Evolutionary conservation across 1,140 invertebrate species (phyloP), one percentile per base, ranked within the genome.

Genomic region (Pseudomyrmex cubaensis): DNA sequence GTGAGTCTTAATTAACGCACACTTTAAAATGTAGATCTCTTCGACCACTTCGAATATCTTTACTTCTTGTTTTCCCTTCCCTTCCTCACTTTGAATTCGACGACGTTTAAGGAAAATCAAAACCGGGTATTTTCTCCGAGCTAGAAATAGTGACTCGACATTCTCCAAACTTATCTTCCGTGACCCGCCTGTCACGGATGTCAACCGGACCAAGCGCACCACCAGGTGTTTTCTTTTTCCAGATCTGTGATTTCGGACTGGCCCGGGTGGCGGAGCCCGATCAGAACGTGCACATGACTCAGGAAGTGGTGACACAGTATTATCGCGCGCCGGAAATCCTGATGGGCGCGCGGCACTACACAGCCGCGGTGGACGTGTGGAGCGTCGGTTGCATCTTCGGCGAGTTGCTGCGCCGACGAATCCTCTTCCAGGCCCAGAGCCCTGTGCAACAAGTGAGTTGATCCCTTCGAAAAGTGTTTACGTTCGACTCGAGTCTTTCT

Each of bases 331-430:
- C 99, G 15, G 99, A 99, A 95, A 97, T 99, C 88, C 95, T 99
- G 25, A 99, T 99, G 97, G 99, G 99, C 46, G 99, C 99, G 4
- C 97, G 98, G 88, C 99, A 99, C 94, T 99, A 99, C 94, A 98
- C 98, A 25, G 97, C 97, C 10, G 98, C 98, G 0, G 98, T 99
- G 54, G 99, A 99, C 93, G 98, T 99, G 15, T 99, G 99, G 99
- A 98, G 98, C 61, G 98, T 99, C 44, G 99, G 99, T n/a, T 99
- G 99, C 93, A 99, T 99, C 91, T 99, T 99, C 92, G 99, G 98
- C 8, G 99, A 99, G 93, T 96, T 99, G 22, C 95, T 99, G 1
- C 98, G 98, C 61, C 95, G 99, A 75, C 95, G 98, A 82, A 99
- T 99, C 88, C 96, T 99, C 35, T 99, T 99, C 95, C 99, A 99